Evolutionary conservation across 2,888 invertebrate genomes (phyloP).

Genomic region (Aelia acuminata): DNA sequence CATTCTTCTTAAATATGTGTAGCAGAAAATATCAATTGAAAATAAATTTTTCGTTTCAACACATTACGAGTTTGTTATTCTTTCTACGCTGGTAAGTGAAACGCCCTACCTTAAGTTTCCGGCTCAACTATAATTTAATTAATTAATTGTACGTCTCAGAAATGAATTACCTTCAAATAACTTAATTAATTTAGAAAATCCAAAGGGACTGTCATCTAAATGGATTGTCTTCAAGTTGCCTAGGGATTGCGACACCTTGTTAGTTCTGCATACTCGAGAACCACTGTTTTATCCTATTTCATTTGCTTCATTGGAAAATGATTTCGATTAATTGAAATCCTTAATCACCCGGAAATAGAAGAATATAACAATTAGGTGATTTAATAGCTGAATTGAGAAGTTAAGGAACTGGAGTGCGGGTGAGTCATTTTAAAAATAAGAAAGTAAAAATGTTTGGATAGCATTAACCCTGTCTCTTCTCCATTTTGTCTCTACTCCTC

Average conservation of each 20-base stretch:
- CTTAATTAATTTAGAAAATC: conserved; percentile 35
- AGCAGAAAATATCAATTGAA: no score
- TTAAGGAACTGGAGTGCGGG: background rate
- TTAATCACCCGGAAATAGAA: background rate
- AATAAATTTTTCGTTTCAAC: background rate
- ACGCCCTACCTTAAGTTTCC: background rate
- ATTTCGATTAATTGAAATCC: background rate
- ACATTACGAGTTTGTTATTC: background rate
- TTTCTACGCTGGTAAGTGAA: background rate
- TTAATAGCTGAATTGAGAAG: background rate
- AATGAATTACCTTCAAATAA: background rate
- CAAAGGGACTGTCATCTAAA: background rate
- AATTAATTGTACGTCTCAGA: background rate
- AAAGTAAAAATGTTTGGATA: no score
- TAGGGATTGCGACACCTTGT: background rate
- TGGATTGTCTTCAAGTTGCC: background rate
- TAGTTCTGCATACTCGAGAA: background rate
- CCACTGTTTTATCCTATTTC: background rate
- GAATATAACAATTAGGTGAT: background rate
- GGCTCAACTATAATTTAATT: background rate
- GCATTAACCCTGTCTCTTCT: no score
- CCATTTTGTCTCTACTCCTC: no score
- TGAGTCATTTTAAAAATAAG: background rate
- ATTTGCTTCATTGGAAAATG: background rate
- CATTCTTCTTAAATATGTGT: no score